Evolutionary conservation across 2,113 vertebrate genomes (phyloP).

Genomic region (Phylloscopus trochiloides): DNA sequence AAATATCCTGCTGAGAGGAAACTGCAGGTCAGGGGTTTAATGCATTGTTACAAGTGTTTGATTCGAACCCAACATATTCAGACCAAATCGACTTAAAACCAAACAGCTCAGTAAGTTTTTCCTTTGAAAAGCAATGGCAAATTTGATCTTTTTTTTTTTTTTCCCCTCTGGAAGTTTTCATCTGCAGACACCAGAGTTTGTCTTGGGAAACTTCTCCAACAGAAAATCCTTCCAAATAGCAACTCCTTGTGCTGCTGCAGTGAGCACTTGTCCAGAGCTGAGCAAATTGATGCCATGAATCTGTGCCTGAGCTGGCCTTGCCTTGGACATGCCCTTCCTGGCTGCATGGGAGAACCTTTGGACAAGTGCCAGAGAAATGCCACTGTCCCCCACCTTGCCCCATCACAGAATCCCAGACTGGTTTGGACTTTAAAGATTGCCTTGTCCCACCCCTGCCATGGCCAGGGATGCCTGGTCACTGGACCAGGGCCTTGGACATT

Average conservation of each 20-base stretch:
- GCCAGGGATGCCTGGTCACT: not conserved
- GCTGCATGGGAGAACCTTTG: rapidly evolving
- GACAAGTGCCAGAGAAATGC: not conserved
- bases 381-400: too few species aligned
- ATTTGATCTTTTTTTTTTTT: not conserved
- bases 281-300: not conserved
- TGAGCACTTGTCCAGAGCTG: not conserved
- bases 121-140: not conserved
- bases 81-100: not conserved
- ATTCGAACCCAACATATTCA: not conserved
- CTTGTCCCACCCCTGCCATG: not conserved
- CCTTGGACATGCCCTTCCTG: not conserved
- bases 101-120: not conserved
- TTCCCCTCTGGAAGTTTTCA: not conserved
- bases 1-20: conserved; percentile 8
- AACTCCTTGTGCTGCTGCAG: not conserved
- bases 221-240: not conserved
- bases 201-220: not conserved
- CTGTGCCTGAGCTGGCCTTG: not conserved
- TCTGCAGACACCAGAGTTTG: not conserved
- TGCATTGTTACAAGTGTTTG: conserved; percentile 26
- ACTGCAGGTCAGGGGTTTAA: conserved; percentile 3
- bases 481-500: not conserved
- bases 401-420: not conserved
- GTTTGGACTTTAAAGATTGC: not conserved